Evolutionary conservation across 2,113 vertebrate species (phyloP).

Genomic region (Myocastor coypus): DNA sequence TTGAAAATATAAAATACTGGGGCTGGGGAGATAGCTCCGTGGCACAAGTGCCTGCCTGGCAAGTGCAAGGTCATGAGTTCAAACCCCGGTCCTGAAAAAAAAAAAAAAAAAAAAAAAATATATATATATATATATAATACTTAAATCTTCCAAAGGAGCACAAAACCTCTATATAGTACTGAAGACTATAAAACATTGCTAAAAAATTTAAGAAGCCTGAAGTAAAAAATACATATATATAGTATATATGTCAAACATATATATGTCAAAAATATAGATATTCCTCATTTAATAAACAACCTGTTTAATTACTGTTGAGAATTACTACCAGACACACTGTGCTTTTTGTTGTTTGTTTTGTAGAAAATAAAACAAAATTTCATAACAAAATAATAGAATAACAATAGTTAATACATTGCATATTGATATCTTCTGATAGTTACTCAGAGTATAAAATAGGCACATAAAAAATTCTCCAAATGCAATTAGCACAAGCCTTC

Average conservation of each 20-base stretch:
- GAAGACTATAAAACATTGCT: constrained; percentile 8
- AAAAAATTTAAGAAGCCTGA: constrained; percentile 1
- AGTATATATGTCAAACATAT: background rate
- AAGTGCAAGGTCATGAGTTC: no score
- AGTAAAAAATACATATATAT: background rate
- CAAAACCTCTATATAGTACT: background rate
- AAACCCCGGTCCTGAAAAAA: no score
- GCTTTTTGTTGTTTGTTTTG: background rate
- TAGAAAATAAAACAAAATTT: background rate
- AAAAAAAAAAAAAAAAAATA: no score
- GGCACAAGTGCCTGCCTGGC: no score
- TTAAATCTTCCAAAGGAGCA: background rate
- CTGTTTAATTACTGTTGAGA: background rate
- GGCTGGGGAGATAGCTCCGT: no score
- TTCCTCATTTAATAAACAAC: background rate
- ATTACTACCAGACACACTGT: background rate
- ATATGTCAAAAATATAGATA: background rate
- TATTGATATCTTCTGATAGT: background rate
- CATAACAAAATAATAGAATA: background rate
- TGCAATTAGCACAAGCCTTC: no score
- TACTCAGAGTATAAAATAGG: no score
- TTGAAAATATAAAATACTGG: constrained; percentile 16
- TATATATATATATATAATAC: background rate
- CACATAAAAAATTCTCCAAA: no score
- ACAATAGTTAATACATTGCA: background rate